A percentile compares a stretch with the other conserved stretches of the same genome.
Evolutionary conservation across 2,797 vertebrate genomes (phyloP).

Genomic region (Nothura maculosa): DNA sequence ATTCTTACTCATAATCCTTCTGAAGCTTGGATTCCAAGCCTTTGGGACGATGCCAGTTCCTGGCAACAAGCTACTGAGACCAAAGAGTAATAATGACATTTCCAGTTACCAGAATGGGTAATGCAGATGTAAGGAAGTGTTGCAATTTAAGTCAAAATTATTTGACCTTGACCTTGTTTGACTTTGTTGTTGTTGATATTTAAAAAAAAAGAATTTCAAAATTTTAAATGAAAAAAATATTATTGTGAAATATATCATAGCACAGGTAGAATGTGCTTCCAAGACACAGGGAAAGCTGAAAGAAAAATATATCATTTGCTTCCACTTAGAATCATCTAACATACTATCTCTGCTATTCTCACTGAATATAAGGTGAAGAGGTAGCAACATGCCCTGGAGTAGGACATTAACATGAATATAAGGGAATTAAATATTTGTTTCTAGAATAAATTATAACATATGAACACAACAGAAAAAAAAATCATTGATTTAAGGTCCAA

Average conservation of each 20-base stretch:
- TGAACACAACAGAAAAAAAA: background rate
- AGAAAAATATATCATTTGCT: fast-evolving
- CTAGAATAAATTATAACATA: background rate
- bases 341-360: background rate
- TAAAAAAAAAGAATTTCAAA: background rate
- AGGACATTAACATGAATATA: background rate
- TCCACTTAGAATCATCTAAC: background rate
- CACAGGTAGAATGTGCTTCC: background rate
- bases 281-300: background rate
- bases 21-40: background rate
- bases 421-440: background rate
- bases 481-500: background rate
- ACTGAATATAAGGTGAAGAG: background rate
- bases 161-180: background rate
- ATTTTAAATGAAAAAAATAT: background rate
- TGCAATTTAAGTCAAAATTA: background rate
- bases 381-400: background rate
- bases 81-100: background rate
- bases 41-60: background rate
- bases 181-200: conserved; percentile 5
- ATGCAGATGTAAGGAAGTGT: background rate
- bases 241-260: background rate
- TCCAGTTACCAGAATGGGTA: background rate
- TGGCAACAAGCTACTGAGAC: background rate
- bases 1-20: conserved; percentile 27